A percentile compares a stretch with the other conserved stretches of the same genome.
phyloP scores from a whole-genome alignment of 2,797 vertebrate species.

The Champsocephalus esox region DNA sequence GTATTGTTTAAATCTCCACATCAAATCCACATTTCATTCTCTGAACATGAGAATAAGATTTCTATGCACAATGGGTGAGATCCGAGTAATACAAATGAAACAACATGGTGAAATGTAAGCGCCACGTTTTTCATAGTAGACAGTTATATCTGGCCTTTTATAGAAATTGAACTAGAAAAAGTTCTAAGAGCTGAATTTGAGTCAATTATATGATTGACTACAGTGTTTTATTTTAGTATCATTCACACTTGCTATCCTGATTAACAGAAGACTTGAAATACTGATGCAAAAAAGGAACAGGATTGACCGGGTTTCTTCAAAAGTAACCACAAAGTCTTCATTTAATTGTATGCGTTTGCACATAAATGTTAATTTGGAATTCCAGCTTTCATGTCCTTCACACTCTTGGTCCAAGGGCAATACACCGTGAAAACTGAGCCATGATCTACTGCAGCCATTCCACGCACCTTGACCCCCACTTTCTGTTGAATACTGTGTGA shows the following conservation, averaged over 20 bases:
- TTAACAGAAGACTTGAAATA: conserved; percentile 1
- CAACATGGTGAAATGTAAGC: not conserved
- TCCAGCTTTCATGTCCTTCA: conserved; percentile 57
- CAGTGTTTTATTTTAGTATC: not conserved
- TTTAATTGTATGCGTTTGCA: conserved; percentile 13
- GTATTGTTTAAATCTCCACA: not conserved
- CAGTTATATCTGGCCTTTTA: not conserved
- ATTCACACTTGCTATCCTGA: conserved; percentile 2
- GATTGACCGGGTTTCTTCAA: conserved; percentile 14
- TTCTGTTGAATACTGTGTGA: conserved; percentile 52
- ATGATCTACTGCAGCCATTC: conserved; percentile 47
- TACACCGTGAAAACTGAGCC: conserved; percentile 39
- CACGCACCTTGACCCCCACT: conserved; percentile 63
- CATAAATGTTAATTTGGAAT: conserved; percentile 35
- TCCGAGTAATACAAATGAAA: not conserved
- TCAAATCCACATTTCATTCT: not conserved
- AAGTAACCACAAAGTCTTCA: not conserved
- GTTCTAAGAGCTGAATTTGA: not conserved
- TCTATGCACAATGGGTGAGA: not conserved
- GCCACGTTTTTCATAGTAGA: not conserved
- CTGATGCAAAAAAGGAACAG: not conserved
- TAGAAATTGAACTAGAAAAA: not conserved
- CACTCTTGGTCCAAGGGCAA: conserved; percentile 62
- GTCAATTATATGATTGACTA: not conserved
- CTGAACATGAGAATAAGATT: not conserved